Base-by-base conservation (phyloP, 2,888 invertebrate genomes). In the Boloria selene region DNA sequence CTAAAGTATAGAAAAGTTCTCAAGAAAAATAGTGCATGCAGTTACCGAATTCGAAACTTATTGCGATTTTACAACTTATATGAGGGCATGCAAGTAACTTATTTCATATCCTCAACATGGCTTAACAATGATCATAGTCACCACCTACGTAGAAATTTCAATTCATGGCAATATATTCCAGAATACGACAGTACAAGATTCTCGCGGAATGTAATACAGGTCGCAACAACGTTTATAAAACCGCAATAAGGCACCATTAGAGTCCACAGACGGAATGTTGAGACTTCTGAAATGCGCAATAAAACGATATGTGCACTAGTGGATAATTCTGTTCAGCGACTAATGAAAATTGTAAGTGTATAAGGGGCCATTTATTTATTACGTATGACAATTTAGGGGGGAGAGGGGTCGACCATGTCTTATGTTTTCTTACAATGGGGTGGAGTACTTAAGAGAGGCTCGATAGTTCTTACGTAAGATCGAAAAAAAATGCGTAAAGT, bases 171-270 rank as follows among this genome's bases (percentile, higher is more conserved):
- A 78, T 71, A 71, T 74, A 78, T 77, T 74, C 47, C 26, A 59
- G 68, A 72, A 77, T 72, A 75, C 75, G 71, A 61, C 75, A 74
- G 63, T 74, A 76, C 76, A 79, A 79, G 77, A 80, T 77, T 76
- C 75, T 70, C 75, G 72, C 38, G 68, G 49, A 49, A 59, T 59
- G 49, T 59, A 59, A 59, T 59, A 84, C 79, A 81, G 81, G 81
- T 84, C 78, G 79, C 79, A 78, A 79, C 80, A 83, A 79, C 83
- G 82, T 82, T 84, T 86, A 86, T 83, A 85, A 84, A 85, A 87
- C 87, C 86, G 81, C 88, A 86, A 81, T 80, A 84, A 79, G 78
- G 77, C 74, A 79, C 79, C 81, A 83, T 86, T 84, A 86, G 79
- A 84, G 79, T 79, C 81, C 79, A 79, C 78, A 77, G 77, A 56